Percentiles rank a stretch among this genome's conserved stretches.
These are phyloP conservation scores for Lota lota DNA, from an alignment of 2,113 vertebrate species.

Conservation along the genomic window DNA sequence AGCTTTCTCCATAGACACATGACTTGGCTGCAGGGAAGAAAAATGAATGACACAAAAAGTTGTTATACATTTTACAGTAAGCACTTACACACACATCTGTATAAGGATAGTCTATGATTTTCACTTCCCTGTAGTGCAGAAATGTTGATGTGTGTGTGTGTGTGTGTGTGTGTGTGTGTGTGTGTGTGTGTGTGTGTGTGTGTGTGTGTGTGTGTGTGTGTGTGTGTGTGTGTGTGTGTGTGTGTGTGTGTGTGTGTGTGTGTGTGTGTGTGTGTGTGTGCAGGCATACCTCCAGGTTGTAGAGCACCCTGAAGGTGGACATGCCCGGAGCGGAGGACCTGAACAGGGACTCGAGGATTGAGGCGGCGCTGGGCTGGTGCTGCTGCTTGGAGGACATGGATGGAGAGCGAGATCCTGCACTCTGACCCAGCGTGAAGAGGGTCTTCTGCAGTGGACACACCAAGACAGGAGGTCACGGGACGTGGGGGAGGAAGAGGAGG, in stretches of 20 bases:
- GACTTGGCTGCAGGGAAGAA: no score
- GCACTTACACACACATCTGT: no score
- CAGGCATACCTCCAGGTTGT: slow-evolving; percentile 90
- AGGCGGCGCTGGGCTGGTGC: slow-evolving; percentile 93
- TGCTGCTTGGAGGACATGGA: slow-evolving; percentile 95
- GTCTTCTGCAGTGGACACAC: slow-evolving; percentile 81
- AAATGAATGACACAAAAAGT: no score
- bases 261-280: slow-evolving; percentile 7
- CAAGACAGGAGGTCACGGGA: slow-evolving; percentile 17
- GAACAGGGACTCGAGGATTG: slow-evolving; percentile 94
- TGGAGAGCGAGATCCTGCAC: slow-evolving; percentile 90
- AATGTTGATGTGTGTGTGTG: no score
- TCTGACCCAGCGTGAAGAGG: slow-evolving; percentile 83
- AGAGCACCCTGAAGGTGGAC: slow-evolving; percentile 97
- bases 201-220: no score
- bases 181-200: no score
- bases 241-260: not conserved
- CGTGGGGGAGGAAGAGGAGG: not conserved
- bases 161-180: not conserved
- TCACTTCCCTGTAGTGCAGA: no score
- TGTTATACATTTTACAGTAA: no score
- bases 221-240: not conserved
- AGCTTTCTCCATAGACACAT: no score
- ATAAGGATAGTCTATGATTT: no score
- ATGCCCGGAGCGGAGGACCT: slow-evolving; percentile 96